phyloP scores from a whole-genome alignment of 2,113 vertebrate species.

The Lepidothrix coronata region DNA sequence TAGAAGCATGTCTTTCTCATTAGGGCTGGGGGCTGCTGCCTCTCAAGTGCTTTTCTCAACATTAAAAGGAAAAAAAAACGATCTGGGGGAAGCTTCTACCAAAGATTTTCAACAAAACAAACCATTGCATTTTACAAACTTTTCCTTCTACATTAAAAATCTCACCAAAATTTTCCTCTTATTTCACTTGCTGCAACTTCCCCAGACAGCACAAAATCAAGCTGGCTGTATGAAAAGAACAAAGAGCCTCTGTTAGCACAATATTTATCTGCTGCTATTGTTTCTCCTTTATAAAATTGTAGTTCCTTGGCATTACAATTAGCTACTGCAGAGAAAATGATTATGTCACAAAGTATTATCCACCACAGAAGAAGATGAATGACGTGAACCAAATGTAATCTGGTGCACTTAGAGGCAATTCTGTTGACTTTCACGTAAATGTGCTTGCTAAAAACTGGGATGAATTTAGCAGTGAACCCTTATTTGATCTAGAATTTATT shows the following conservation, averaged over 20 bases:
- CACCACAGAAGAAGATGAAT: conserved; percentile 39
- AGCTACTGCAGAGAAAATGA: conserved; percentile 55
- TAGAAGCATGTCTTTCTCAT: not conserved
- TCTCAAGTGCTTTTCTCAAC: rapidly evolving
- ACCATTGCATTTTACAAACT: not conserved
- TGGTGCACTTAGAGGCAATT: not conserved
- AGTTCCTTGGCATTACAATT: conserved; percentile 53
- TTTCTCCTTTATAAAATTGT: conserved; percentile 41
- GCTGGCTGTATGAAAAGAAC: not conserved
- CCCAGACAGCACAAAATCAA: not conserved
- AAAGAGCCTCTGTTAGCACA: not conserved
- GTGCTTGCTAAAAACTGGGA: not conserved
- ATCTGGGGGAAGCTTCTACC: not conserved
- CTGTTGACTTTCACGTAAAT: conserved; percentile 17
- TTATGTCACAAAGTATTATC: conserved; percentile 57
- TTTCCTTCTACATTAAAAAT: not conserved
- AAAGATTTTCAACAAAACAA: not conserved
- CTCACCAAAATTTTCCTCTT: not conserved
- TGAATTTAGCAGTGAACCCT: not conserved
- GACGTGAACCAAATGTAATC: conserved; percentile 50
- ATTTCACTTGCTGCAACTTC: not conserved
- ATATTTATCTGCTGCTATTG: conserved; percentile 41
- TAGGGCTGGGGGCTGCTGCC: not conserved
- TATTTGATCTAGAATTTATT: conserved; percentile 9
- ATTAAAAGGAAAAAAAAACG: not conserved